These are phyloP conservation scores for Hyperoodon ampullatus DNA, from an alignment of 2,113 vertebrate species.

Conservation along the genomic window DNA sequence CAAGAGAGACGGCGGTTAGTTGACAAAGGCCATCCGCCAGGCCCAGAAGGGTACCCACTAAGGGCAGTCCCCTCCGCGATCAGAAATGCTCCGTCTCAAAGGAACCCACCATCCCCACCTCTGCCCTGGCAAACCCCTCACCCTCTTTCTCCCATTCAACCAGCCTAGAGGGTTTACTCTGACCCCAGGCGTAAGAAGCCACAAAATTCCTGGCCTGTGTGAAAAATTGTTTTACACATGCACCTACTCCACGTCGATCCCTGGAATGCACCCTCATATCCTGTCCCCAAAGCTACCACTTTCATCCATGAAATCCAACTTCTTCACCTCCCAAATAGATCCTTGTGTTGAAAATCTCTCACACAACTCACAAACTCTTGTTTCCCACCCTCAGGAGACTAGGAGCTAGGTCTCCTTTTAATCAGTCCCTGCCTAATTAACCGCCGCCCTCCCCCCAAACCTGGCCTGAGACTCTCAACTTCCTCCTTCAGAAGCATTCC, in stretches of 20 bases:
- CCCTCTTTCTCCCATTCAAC: background rate
- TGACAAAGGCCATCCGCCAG: background rate
- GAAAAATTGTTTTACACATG: background rate
- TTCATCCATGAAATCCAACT: background rate
- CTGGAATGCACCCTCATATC: background rate
- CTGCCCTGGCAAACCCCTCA: background rate
- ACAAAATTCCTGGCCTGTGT: background rate
- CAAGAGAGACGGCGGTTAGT: conserved; percentile 53
- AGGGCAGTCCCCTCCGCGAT: background rate
- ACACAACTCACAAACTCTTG: background rate
- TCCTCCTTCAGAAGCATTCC: conserved; percentile 55
- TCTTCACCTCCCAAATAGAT: background rate
- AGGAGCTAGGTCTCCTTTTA: background rate
- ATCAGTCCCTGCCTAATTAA: background rate
- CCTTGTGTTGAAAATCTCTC: conserved; percentile 20
- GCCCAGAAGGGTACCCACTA: background rate
- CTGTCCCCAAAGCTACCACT: background rate
- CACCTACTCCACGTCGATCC: background rate
- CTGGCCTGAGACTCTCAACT: background rate
- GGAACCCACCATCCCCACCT: background rate
- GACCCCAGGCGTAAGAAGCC: background rate
- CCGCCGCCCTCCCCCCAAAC: background rate
- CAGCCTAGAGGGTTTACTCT: background rate
- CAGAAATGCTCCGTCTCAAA: background rate
- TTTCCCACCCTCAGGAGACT: background rate